A percentile compares a stretch with the other conserved stretches of the same genome.
phyloP scores from a whole-genome alignment of 2,888 invertebrate species.

The Rhogogaster chlorosoma region DNA sequence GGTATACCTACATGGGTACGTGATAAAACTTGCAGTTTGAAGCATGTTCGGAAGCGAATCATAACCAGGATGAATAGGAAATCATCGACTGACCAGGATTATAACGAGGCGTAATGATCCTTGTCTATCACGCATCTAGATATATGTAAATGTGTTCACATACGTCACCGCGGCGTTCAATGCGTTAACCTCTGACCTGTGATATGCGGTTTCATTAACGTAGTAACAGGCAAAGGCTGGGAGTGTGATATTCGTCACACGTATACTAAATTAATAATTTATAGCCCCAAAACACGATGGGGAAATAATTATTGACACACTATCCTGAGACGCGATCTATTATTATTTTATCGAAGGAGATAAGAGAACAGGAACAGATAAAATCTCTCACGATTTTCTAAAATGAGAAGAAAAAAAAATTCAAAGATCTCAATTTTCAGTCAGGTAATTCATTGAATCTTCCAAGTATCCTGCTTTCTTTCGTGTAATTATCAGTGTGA shows the following conservation, averaged over 20 bases:
- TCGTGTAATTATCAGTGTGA: no score
- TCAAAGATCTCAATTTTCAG: background rate
- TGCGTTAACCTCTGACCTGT: conserved; percentile 47
- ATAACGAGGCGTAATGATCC: conserved; percentile 66
- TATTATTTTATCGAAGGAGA: background rate
- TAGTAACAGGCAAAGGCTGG: background rate
- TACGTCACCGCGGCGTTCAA: conserved; percentile 6
- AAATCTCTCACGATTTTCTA: background rate
- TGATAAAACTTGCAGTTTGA: conserved; percentile 1
- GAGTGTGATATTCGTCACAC: conserved; percentile 25
- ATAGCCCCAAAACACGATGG: background rate
- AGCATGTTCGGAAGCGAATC: background rate
- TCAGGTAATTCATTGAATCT: background rate
- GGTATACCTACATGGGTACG: background rate
- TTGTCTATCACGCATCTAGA: conserved; percentile 65
- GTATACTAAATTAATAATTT: conserved; percentile 22
- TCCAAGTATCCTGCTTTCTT: no score
- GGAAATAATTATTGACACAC: conserved; percentile 1
- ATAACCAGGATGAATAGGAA: conserved; percentile 39
- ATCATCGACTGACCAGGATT: conserved; percentile 58
- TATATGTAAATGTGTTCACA: conserved; percentile 51
- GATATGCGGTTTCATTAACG: conserved; percentile 44
- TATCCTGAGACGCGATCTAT: background rate
- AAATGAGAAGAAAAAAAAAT: background rate
- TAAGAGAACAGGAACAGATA: background rate